These are phyloP conservation scores for Saimiri boliviensis DNA, from an alignment of 2,113 vertebrate species.

Conservation along the genomic window DNA sequence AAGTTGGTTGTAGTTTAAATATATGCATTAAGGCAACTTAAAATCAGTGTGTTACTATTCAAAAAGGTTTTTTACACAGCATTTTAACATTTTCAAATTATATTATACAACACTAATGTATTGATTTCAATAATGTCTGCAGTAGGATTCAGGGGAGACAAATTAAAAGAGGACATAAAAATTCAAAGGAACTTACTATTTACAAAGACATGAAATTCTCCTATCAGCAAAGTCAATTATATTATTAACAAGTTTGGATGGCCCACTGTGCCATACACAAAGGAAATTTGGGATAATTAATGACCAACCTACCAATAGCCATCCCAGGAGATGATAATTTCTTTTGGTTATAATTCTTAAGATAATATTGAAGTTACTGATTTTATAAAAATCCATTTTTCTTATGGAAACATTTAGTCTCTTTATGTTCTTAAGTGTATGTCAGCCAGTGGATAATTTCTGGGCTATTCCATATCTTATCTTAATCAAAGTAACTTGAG, in stretches of 20 bases:
- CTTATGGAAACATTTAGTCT: not conserved
- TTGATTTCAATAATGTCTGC: not conserved
- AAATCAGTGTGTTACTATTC: not conserved
- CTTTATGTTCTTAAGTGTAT: constrained; percentile 38
- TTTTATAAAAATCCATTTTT: constrained; percentile 41
- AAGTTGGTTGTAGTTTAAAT: not conserved
- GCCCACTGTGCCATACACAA: not conserved
- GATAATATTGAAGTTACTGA: constrained; percentile 6
- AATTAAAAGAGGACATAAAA: constrained; percentile 43
- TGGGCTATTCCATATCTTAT: not conserved
- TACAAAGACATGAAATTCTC: not conserved
- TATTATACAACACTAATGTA: not conserved
- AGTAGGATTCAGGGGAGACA: not conserved
- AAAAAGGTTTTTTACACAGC: not conserved
- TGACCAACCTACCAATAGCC: constrained; percentile 3
- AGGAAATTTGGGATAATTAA: constrained; percentile 49
- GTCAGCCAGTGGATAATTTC: not conserved
- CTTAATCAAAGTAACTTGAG: not conserved
- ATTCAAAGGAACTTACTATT: constrained; percentile 38
- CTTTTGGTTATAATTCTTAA: constrained; percentile 14
- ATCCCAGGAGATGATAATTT: constrained; percentile 29
- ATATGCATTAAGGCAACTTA: constrained; percentile 16
- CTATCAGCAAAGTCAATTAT: not conserved
- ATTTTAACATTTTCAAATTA: not conserved
- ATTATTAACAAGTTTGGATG: not conserved